A percentile compares a stretch with the other conserved stretches of the same genome.
phyloP scores from a whole-genome alignment of 2,888 invertebrate species.

The Eretmocerus hayati region DNA sequence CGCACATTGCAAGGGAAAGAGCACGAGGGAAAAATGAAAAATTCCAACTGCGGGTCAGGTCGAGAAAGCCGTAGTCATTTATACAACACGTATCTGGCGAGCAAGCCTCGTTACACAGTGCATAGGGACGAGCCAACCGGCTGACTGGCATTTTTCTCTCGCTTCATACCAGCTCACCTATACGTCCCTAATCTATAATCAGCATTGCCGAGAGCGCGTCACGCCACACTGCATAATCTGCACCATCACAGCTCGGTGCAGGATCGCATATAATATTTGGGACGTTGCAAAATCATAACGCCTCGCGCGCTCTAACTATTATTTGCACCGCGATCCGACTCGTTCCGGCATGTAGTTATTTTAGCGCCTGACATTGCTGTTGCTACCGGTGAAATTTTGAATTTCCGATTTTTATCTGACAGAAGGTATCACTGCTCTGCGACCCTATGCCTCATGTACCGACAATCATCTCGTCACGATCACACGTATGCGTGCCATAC shows the following conservation, averaged over 20 bases:
- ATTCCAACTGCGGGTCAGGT: too few relatives aligned
- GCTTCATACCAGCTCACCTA: background rate
- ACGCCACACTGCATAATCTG: constrained; percentile 25
- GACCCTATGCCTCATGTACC: too few relatives aligned
- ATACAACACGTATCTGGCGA: background rate
- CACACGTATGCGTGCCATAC: background rate
- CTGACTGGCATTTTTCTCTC: constrained; percentile 34
- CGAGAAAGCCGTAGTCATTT: too few relatives aligned
- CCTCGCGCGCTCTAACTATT: constrained; percentile 9
- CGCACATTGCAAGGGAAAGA: too few relatives aligned
- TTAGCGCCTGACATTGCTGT: background rate
- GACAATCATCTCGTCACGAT: constrained; percentile 10
- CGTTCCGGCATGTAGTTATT: too few relatives aligned
- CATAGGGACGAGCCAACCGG: too few relatives aligned
- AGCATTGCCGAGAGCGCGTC: constrained; percentile 30
- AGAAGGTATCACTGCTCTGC: background rate
- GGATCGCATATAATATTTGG: background rate
- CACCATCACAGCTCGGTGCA: constrained; percentile 1
- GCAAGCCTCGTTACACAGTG: constrained; percentile 12
- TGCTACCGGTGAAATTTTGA: background rate
- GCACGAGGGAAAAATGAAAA: too few relatives aligned
- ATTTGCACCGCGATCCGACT: constrained; percentile 2
- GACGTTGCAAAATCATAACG: constrained; percentile 10
- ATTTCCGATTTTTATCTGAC: constrained; percentile 7
- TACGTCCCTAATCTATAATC: constrained; percentile 32